Base-by-base conservation (phyloP, 2,888 invertebrate species). In the Eupithecia centaureata region DNA sequence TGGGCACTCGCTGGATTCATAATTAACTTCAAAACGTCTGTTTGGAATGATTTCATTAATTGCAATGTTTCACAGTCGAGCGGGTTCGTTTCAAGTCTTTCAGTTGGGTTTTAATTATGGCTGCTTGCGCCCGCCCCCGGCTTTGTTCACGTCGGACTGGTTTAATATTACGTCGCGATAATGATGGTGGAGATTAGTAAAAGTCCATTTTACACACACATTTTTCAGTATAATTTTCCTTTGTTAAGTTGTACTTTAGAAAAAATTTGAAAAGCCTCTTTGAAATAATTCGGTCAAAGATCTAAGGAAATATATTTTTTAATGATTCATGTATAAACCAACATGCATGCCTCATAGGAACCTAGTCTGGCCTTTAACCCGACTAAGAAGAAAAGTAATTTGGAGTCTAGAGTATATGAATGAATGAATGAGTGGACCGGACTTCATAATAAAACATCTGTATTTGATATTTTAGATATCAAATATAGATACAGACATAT, bases 11-110 rank as follows among this genome's bases (percentile, higher is more conserved):
- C 32, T 22, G 32, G 30, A 32, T n/a, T 57, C 57, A 22, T 57
- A 57, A 57, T 57, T 22, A 57, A 57, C 32, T 57, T 57, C 32
- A 57, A 22, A 57, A 32, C 32, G 32, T 68, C 65, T 68, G 64
- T 64, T 68, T 12, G 42, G 32, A 58, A 42, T 65, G 38, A 68
- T 65, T 68, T 68, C 51, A 68, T 68, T 67, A 54, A 56, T 60
- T 58, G 25, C 63, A 47, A 47, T 47, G 52, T 60, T 63, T 58
- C 18, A 38, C 62, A 57, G 63, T 13, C 42, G 51, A 59, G 57
- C 47, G 33, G n/a, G 12, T 13, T 15, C 10, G 30, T 56, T 47
- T 57, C 22, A 61, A 33, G 42, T 60, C 13, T 32, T 30, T 30
- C 32, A 57, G 18, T 32, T 57, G 18, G 27, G 12, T 57, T 57